A percentile compares a stretch with the other conserved stretches of the same genome.
phyloP scores from a whole-genome alignment of 2,113 vertebrate genomes.

The Macrotus californicus region DNA sequence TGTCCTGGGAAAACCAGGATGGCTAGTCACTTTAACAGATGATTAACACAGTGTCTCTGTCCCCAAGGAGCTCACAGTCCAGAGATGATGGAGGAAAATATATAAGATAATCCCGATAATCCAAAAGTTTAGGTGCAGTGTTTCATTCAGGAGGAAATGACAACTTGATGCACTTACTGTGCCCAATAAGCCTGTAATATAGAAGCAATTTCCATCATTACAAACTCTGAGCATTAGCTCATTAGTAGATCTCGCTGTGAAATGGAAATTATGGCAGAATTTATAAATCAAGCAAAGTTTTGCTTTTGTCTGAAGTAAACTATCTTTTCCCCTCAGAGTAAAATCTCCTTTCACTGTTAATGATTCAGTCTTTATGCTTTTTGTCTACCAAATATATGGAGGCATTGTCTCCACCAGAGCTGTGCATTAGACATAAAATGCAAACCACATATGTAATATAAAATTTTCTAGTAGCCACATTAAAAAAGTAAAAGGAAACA shows the following conservation, averaged over 20 bases:
- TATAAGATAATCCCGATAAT: not conserved
- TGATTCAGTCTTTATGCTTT: not conserved
- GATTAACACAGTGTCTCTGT: not conserved
- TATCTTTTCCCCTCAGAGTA: not conserved
- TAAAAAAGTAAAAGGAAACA: not conserved
- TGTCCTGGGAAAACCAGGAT: not conserved
- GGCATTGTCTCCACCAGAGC: not conserved
- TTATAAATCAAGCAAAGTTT: not conserved
- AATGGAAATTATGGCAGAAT: not conserved
- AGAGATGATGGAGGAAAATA: not conserved
- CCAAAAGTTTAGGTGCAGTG: not conserved
- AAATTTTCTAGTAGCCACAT: not conserved
- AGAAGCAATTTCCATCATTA: not conserved
- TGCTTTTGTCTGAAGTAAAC: constrained; percentile 9
- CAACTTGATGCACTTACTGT: not conserved
- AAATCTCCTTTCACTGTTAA: not conserved
- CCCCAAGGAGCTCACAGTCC: not conserved
- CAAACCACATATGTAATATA: not conserved
- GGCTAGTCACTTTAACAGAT: not conserved
- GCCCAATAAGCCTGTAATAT: not conserved
- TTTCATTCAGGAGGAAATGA: not conserved
- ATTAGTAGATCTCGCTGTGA: not conserved
- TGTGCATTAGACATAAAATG: not conserved
- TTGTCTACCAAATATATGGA: not conserved
- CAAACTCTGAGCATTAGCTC: not conserved